Evolutionary conservation across 2,888 invertebrate genomes (phyloP), one percentile per base, ranked within the genome.

Genomic region (Temnothorax unifasciatus): DNA sequence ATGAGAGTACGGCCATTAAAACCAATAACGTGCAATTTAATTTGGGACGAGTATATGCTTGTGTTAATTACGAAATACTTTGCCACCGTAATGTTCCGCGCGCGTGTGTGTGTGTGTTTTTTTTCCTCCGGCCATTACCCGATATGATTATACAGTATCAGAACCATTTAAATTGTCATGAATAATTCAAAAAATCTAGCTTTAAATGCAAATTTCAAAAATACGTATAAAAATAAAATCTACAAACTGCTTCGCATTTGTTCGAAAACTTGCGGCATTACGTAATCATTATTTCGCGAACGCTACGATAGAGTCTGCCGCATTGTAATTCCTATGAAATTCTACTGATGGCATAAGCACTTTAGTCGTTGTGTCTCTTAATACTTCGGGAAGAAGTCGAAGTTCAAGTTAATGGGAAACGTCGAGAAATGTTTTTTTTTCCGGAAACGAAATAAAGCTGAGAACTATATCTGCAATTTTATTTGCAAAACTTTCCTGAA

Each of bases 51-150:
- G n/a, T 41, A 38, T 81, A 63, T 52, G 64, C 44, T 73, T 73
- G 52, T 29, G 82, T 82, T 82, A 82, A 82, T 82, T 54, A 82
- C 34, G 52, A 74, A 63, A 74, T 74, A 82, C 74, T 82, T 74
- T 82, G 44, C 44, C 38, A 13, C 74, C 18, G 25, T 34, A 82
- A 75, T 79, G 69, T 29, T 44, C 44, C 66, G 47, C 18, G 38
- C 21, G 21, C n/a, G n/a, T n/a, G n/a, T n/a, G 41, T 21, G 29
- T 21, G 41, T 21, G 29, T 29, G 34, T 34, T 0, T 61, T n/a
- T 77, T 77, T 66, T 44, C 47, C 18, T 29, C 47, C 18, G 15
- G 11, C 1, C 11, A 50, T 18, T 64, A 54, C 9, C 13, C 29
- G 25, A 54, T 61, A 18, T 8, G 9, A 54, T 77, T 68, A 68